phyloP scores from a whole-genome alignment of 2,113 vertebrate genomes.

The Brachirus orientalis region DNA sequence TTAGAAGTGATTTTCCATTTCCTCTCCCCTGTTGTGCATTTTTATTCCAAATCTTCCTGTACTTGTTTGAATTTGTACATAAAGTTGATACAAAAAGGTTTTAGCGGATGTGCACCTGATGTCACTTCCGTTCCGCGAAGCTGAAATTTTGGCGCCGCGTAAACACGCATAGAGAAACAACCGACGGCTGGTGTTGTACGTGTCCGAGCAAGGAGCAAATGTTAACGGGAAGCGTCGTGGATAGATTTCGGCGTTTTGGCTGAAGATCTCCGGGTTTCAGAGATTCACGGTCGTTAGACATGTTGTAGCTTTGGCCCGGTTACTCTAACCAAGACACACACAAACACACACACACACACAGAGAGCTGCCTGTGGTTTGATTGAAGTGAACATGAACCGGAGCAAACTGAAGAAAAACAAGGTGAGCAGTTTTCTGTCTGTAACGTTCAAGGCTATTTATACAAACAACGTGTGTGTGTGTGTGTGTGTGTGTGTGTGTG shows the following conservation, averaged over 20 bases:
- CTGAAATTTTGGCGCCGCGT: constrained; percentile 45
- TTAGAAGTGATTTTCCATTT: too few species aligned
- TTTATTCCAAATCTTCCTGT: neutral
- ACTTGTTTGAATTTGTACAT: neutral
- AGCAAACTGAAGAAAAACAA: constrained; percentile 54
- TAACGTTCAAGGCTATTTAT: neutral
- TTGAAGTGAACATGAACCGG: constrained; percentile 51
- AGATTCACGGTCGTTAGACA: neutral
- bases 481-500: too few species aligned
- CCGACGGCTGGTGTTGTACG: too few species aligned
- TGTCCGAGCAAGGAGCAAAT: too few species aligned
- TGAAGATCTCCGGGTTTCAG: fast-evolving
- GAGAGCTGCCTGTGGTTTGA: neutral
- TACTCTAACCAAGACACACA: too few species aligned
- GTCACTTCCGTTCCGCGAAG: constrained; percentile 67
- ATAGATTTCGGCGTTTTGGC: fast-evolving
- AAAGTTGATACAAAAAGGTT: neutral
- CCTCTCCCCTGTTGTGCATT: too few species aligned
- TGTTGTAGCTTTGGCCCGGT: neutral
- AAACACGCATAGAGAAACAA: neutral
- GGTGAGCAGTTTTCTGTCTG: constrained; percentile 11
- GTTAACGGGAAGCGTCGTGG: neutral
- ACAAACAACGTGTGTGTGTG: too few species aligned
- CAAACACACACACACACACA: too few species aligned
- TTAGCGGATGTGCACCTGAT: neutral